Evolutionary conservation across 2,888 invertebrate species (phyloP), one percentile per base, ranked within the genome.

Genomic region (Eucera pruinosa): DNA sequence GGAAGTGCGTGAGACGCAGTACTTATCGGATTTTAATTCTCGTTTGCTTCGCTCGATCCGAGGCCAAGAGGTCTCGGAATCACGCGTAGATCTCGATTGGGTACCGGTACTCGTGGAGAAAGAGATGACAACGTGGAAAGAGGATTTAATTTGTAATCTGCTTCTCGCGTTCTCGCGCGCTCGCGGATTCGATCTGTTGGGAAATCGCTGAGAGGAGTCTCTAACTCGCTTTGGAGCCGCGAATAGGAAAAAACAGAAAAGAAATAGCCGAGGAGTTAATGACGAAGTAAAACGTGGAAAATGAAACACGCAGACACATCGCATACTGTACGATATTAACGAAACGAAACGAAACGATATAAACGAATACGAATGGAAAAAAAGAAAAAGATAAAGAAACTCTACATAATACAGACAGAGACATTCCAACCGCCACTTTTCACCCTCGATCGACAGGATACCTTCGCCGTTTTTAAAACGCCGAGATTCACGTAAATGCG

Each of bases 371-470:
- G n/a, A n/a, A n/a, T n/a, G n/a, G n/a, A n/a, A n/a, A n/a, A n/a
- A n/a, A n/a, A n/a, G n/a, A n/a, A n/a, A n/a, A n/a, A n/a, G n/a
- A n/a, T n/a, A n/a, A n/a, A n/a, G n/a, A 9, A 73, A 60, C 45
- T 70, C 75, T 75, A 77, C 58, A 80, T 76, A 45, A 83, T 82
- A 85, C 85, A 84, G 86, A 89, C 85, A 89, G 85, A 89, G 86
- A 92, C 91, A 92, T 91, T 92, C 92, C 92, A 92, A 86, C 89
- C 89, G 81, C 84, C 86, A 74, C 64, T 64, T 65, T 70, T 71
- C 64, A 55, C 62, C 76, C 79, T 81, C 79, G 81, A 80, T 86
- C 88, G 84, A 86, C 87, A 87, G 81, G 81, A 87, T 81, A 75
- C 30, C 60, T 67, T 67, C 70, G 15, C 55, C 50, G 71, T 74